Conservation (phyloP, 2,797 vertebrate species). For the Myripristis murdjan region DNA sequence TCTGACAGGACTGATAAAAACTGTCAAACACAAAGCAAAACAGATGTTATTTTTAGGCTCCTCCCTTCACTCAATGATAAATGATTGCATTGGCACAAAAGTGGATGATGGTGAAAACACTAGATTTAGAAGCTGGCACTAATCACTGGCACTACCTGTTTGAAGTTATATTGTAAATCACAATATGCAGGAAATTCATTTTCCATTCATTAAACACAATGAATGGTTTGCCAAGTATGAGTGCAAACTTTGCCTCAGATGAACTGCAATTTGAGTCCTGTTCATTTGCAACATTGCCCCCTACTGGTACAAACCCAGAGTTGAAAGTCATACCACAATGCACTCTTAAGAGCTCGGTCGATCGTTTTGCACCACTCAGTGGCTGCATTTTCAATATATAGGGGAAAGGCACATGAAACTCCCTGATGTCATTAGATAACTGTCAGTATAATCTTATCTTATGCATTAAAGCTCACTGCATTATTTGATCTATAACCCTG, state of each 20-base stretch:
- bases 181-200: background rate
- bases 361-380: background rate
- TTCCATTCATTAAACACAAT: background rate
- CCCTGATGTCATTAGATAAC: too few species aligned
- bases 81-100: background rate
- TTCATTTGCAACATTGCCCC: conserved; percentile 59
- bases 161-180: background rate
- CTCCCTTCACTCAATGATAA: background rate
- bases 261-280: conserved; percentile 1
- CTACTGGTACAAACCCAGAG: conserved; percentile 50
- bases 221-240: background rate
- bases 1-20: background rate
- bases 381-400: background rate
- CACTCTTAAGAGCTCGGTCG: background rate
- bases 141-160: background rate
- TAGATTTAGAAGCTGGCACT: too few species aligned
- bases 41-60: background rate
- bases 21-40: background rate
- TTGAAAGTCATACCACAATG: background rate
- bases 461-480: too few species aligned
- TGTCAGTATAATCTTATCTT: too few species aligned
- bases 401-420: background rate
- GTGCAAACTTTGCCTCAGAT: background rate
- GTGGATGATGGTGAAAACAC: background rate
- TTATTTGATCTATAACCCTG: background rate